Conservation (phyloP, 1,140 invertebrate genomes). For the Phocides pigmalion region DNA sequence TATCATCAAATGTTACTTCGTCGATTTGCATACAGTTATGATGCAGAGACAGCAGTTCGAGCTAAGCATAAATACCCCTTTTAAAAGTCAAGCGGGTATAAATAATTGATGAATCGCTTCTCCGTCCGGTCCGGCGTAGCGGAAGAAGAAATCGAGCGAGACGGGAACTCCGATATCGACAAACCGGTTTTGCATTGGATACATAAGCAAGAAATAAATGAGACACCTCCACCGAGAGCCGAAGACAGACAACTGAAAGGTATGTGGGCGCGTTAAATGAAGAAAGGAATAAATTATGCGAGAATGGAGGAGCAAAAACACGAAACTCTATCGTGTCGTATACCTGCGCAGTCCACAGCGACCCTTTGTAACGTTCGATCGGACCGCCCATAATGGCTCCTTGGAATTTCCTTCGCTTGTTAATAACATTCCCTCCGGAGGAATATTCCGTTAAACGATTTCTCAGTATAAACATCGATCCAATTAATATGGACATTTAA, state of each 20-base stretch:
- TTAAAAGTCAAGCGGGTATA: slow-evolving; percentile 63
- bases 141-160: slow-evolving; percentile 67
- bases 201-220: slow-evolving; percentile 29
- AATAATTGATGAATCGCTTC: slow-evolving; percentile 67
- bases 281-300: slow-evolving; percentile 57
- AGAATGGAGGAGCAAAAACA: slow-evolving; percentile 57
- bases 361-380: slow-evolving; percentile 42
- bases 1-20: slow-evolving; percentile 10
- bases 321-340: slow-evolving; percentile 42
- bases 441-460: slow-evolving; percentile 43
- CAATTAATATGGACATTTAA: slow-evolving; percentile 28
- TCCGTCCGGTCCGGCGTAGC: slow-evolving; percentile 48
- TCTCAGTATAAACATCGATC: slow-evolving; percentile 41
- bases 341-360: slow-evolving; percentile 45
- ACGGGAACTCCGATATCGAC: slow-evolving; percentile 49
- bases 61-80: slow-evolving; percentile 44
- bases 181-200: slow-evolving; percentile 48
- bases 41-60: slow-evolving; percentile 40
- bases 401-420: slow-evolving; percentile 50
- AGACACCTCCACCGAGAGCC: slow-evolving; percentile 24
- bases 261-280: slow-evolving; percentile 48
- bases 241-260: slow-evolving; percentile 43
- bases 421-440: slow-evolving; percentile 51
- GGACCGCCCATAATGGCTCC: slow-evolving; percentile 49
- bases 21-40: slow-evolving; percentile 47